Conservation (phyloP, 2,888 invertebrate species). For the Fragum sueziense region DNA sequence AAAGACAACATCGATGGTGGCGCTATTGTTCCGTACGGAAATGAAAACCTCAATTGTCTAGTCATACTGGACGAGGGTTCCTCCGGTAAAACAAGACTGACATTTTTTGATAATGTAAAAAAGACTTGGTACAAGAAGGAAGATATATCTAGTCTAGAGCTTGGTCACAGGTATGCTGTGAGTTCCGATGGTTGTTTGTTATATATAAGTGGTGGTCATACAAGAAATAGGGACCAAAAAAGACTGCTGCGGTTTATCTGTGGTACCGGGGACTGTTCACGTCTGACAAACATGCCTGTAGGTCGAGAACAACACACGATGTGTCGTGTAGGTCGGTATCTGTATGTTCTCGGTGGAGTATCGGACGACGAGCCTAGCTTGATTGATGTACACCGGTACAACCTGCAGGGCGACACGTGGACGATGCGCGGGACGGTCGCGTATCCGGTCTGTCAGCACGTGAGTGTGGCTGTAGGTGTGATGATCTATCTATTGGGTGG, state of each 20-base stretch:
- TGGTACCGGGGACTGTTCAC: slow-evolving; percentile 17
- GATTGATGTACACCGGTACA: slow-evolving; percentile 36
- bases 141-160: slow-evolving; percentile 8
- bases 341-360: slow-evolving; percentile 47
- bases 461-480: slow-evolving; percentile 21
- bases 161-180: slow-evolving; percentile 50
- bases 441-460: slow-evolving; percentile 29
- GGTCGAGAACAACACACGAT: slow-evolving; percentile 50
- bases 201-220: slow-evolving; percentile 50
- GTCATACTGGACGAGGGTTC: slow-evolving; percentile 44
- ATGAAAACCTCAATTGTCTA: slow-evolving; percentile 18
- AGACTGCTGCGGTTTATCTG: slow-evolving; percentile 34
- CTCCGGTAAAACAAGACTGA: slow-evolving; percentile 28
- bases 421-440: slow-evolving; percentile 31
- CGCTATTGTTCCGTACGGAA: background rate
- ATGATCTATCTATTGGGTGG: slow-evolving; percentile 53
- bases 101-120: slow-evolving; percentile 39
- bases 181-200: slow-evolving; percentile 30
- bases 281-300: slow-evolving; percentile 19
- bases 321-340: slow-evolving; percentile 24
- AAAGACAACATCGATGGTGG: background rate
- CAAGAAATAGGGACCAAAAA: slow-evolving; percentile 10
- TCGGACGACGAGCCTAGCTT: slow-evolving; percentile 1
- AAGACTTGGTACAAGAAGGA: slow-evolving; percentile 42
- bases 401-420: slow-evolving; percentile 22